Conservation (phyloP, 2,888 invertebrate species). For the Dolichopus griseipennis region DNA sequence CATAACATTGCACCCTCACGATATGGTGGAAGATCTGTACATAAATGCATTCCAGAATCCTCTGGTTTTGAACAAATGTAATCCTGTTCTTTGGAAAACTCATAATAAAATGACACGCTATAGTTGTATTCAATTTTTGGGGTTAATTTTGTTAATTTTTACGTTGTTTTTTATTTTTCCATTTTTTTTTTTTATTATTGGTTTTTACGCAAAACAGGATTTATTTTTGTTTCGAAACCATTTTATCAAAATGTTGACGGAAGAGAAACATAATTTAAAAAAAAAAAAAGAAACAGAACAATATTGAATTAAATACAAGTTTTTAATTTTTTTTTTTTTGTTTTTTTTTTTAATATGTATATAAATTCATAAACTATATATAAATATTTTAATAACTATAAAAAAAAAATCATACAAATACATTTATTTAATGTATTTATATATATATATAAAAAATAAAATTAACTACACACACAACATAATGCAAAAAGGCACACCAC, state of each 20-base stretch:
- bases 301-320: background rate
- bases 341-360: background rate
- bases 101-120: slow-evolving; percentile 76
- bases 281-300: background rate
- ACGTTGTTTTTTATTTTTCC: background rate
- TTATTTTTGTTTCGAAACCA: background rate
- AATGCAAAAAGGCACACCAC: slow-evolving; percentile 10
- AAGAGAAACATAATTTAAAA: background rate
- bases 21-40: slow-evolving; percentile 73
- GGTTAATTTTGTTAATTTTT: slow-evolving; percentile 14
- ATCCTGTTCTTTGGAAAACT: slow-evolving; percentile 81
- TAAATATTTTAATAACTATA: background rate
- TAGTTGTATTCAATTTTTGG: slow-evolving; percentile 23
- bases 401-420: background rate
- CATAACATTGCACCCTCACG: slow-evolving; percentile 65
- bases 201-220: slow-evolving; percentile 12
- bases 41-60: slow-evolving; percentile 91
- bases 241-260: background rate
- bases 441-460: background rate
- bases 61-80: slow-evolving; percentile 93
- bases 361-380: background rate
- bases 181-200: slow-evolving; percentile 9
- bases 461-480: background rate
- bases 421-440: slow-evolving; percentile 2
- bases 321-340: background rate